Evolutionary conservation across 2,113 vertebrate species (phyloP).

Genomic region (Stegostoma tigrinum): DNA sequence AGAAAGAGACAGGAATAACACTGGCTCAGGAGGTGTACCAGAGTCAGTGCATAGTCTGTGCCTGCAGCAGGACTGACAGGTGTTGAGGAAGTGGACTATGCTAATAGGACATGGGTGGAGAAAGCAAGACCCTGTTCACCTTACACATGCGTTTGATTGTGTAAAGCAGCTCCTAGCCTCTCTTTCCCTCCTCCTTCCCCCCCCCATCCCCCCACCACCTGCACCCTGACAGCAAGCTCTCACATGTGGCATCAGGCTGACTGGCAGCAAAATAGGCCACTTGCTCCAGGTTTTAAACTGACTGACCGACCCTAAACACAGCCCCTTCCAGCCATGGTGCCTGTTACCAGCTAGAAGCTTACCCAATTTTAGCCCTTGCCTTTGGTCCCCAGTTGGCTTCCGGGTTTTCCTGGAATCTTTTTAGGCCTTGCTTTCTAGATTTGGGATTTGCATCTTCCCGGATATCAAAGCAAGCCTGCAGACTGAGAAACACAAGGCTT

Average conservation of each 20-base stretch:
- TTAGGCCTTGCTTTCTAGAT: conserved; percentile 73
- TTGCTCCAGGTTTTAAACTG: too few relatives aligned
- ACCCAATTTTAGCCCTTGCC: conserved; percentile 72
- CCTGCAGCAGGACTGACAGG: not conserved
- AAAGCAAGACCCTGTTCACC: too few relatives aligned
- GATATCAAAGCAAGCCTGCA: conserved; percentile 74
- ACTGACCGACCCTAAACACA: not conserved
- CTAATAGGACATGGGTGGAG: not conserved
- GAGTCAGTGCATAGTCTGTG: not conserved
- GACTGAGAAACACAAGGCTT: conserved; percentile 45
- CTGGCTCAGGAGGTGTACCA: not conserved
- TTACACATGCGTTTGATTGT: too few relatives aligned
- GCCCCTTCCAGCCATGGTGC: not conserved
- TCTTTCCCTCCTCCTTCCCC: too few relatives aligned
- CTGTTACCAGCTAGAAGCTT: conserved; percentile 26
- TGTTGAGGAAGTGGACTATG: too few relatives aligned
- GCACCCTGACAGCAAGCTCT: too few relatives aligned
- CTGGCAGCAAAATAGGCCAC: too few relatives aligned
- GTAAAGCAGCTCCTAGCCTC: not conserved
- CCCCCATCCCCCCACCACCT: too few relatives aligned
- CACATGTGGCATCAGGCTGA: too few relatives aligned
- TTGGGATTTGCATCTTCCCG: conserved; percentile 82
- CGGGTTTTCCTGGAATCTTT: conserved; percentile 82
- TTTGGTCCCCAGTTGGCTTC: conserved; percentile 88
- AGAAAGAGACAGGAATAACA: not conserved